Evolutionary conservation across 2,797 vertebrate genomes (phyloP).

Genomic region (Luscinia megarhynchos): DNA sequence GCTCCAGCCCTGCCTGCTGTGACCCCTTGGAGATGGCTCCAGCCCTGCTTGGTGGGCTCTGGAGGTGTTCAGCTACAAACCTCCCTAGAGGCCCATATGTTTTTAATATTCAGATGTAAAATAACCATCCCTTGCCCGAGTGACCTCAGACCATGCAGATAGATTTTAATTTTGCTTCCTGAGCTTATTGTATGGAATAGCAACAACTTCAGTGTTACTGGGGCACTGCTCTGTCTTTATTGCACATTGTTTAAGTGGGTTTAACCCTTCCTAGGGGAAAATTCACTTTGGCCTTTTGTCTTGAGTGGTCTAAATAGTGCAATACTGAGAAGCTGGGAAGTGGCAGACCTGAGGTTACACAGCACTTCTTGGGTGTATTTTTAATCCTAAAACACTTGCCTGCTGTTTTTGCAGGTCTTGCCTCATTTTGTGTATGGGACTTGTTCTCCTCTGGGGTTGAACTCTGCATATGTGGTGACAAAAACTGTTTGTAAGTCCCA

Average conservation of each 20-base stretch:
- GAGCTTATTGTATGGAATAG: not conserved
- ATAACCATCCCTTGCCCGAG: not conserved
- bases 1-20: not conserved
- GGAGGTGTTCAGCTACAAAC: not conserved
- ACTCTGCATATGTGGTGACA: not conserved
- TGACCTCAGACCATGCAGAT: not conserved
- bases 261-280: conserved; percentile 2
- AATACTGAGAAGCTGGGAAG: not conserved
- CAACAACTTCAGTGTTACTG: not conserved
- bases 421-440: fast-evolving
- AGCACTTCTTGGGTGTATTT: not conserved
- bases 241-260: not conserved
- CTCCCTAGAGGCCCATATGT: not conserved
- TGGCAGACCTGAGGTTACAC: not conserved
- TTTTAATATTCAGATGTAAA: conserved; percentile 24
- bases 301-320: not conserved
- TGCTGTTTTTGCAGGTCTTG: not conserved
- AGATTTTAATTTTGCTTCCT: conserved; percentile 17
- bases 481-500: not conserved
- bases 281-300: not conserved
- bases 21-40: not conserved
- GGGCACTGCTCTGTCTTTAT: not conserved
- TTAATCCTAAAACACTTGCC: not conserved
- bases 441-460: not conserved
- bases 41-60: not conserved